Base-by-base conservation (phyloP, 2,797 vertebrate species). In the Helicolenus hilgendorfi region DNA sequence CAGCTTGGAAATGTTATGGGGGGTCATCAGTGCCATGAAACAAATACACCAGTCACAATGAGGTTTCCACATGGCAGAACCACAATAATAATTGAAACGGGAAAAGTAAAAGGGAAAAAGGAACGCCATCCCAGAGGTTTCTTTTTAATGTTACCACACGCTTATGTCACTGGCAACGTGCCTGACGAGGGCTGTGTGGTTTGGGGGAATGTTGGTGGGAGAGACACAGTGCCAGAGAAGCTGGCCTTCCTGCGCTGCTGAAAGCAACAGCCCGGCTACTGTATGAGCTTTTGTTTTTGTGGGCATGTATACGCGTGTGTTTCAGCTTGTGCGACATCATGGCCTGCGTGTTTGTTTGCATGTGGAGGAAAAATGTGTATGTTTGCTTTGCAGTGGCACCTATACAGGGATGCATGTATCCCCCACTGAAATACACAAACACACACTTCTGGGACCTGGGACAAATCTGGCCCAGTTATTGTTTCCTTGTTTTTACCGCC, bases 41-140 rank as follows among this genome's bases (percentile, higher is more conserved):
- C 82, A 94, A 92, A 91, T 11, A 73, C 74, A 72, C 74, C 69
- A 84, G 87, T 74, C 92, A 79, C 88, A 92, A 88, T 90, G 91
- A 91, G 93, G 86, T 95, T 96, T 95, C 90, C 94, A 96, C 93
- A 95, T 94, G 89, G 87, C 72, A 78, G 79, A 73, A 85, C 91
- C 94, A 92, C 92, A 93, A 95, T 94, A 96, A 96, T 96, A 94
- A 96, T 92, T 94, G 92, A 96, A 96, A 95, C 53, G 84, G 87
- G 84, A 91, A 92, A 95, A 93, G 86, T 83, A 86, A 91, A 92
- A 91, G 86, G 77, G 88, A 84, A 89, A 93, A 93, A 81, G 72
- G 87, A 92, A 92, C 80, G 84, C 88, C 84, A 94, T 89, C 87
- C 82, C 83, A 85, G 92, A 92, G 86, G 93, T 93, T 92, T 92